phyloP scores from a whole-genome alignment of 2,888 invertebrate genomes.

The Drosophila putrida region DNA sequence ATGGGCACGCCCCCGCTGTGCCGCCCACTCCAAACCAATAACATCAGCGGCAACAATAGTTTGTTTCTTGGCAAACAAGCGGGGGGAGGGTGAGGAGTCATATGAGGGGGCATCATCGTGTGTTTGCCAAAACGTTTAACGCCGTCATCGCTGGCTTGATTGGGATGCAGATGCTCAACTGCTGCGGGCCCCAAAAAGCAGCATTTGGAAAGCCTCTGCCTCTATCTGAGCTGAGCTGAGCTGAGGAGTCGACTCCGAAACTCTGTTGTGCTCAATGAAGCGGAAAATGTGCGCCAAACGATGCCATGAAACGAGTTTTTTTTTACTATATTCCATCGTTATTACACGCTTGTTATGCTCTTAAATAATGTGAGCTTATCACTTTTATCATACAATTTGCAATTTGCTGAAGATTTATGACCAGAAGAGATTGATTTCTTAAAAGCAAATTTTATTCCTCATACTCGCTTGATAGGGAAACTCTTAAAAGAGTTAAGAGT shows the following conservation, averaged over 20 bases:
- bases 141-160: conserved; percentile 69
- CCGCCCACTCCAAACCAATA: conserved; percentile 58
- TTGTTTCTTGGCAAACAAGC: background rate
- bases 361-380: conserved; percentile 30
- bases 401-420: conserved; percentile 11
- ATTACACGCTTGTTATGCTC: conserved; percentile 48
- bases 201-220: conserved; percentile 55
- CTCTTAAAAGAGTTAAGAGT: background rate
- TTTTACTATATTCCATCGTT: conserved; percentile 44
- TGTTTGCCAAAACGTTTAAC: conserved; percentile 81
- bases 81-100: background rate
- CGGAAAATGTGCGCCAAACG: conserved; percentile 78
- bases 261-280: conserved; percentile 67
- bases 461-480: background rate
- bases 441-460: conserved; percentile 1
- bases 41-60: conserved; percentile 27
- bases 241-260: conserved; percentile 32
- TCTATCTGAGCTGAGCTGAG: too few relatives aligned
- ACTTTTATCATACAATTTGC: conserved; percentile 23
- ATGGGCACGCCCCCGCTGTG: conserved; percentile 69
- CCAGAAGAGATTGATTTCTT: background rate
- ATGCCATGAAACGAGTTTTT: conserved; percentile 75
- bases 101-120: conserved; percentile 36
- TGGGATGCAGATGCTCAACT: conserved; percentile 74
- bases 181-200: conserved; percentile 58